Percentiles rank a stretch among this genome's conserved stretches.
Evolutionary conservation across 2,113 vertebrate species (phyloP).

Genomic region (Triplophysa dalaica): DNA sequence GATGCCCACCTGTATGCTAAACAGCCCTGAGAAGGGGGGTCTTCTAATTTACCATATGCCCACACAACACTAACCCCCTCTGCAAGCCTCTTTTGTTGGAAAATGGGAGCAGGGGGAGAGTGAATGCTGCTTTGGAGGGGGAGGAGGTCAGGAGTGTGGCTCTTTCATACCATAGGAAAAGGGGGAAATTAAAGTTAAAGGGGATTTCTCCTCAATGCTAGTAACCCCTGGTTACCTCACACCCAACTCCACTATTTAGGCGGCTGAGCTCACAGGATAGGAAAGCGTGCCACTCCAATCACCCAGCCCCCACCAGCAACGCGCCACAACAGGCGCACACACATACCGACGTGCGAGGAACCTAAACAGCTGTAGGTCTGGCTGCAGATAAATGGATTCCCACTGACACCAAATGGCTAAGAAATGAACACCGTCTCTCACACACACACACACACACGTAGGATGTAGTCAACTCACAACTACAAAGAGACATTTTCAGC

Average conservation of each 20-base stretch:
- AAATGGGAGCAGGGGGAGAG: constrained; percentile 16
- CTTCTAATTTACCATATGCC: constrained; percentile 73
- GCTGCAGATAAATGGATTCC: constrained; percentile 26
- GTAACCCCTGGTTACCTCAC: constrained; percentile 38
- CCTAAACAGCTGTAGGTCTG: constrained; percentile 46
- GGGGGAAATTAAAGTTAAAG: constrained; percentile 47
- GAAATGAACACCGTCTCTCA: background rate
- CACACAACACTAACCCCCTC: constrained; percentile 58
- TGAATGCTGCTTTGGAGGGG: constrained; percentile 39
- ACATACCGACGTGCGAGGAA: constrained; percentile 21
- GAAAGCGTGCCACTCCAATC: constrained; percentile 67
- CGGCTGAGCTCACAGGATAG: constrained; percentile 56
- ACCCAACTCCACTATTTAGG: constrained; percentile 20
- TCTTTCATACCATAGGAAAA: constrained; percentile 56
- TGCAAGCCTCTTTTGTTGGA: constrained; percentile 66
- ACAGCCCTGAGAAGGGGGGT: constrained; percentile 42
- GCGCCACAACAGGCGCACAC: background rate
- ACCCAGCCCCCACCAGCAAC: constrained; percentile 29
- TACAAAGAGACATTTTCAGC: background rate
- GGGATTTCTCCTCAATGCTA: constrained; percentile 61
- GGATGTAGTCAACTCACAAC: background rate
- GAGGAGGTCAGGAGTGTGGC: constrained; percentile 63
- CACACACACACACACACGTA: too few species aligned
- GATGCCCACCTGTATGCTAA: constrained; percentile 90
- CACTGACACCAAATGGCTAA: constrained; percentile 19